A percentile compares a stretch with the other conserved stretches of the same genome.
Conservation (phyloP, 2,113 vertebrate species). For the Zosterops japonicus region DNA sequence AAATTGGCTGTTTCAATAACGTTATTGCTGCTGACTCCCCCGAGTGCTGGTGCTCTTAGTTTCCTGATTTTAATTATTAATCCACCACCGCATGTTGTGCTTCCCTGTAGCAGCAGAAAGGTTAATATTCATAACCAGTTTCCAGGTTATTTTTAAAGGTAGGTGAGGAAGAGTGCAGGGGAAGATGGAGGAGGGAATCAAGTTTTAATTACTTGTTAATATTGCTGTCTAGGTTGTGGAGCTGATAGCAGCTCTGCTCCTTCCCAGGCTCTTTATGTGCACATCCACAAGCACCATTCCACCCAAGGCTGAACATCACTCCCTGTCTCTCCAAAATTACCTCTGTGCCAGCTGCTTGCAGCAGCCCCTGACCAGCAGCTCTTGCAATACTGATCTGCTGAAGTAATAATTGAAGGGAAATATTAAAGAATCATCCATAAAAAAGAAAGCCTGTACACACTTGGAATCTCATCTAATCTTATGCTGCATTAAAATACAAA, state of each 20-base stretch:
- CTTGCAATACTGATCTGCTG: not conserved
- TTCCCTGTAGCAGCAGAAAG: constrained; percentile 23
- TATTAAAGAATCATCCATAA: not conserved
- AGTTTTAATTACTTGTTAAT: constrained; percentile 48
- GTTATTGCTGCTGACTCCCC: constrained; percentile 22
- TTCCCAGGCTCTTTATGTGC: not conserved
- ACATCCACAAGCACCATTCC: not conserved
- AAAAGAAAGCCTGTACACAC: not conserved
- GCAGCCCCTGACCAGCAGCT: not conserved
- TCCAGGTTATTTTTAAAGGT: constrained; percentile 16
- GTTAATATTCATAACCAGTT: constrained; percentile 28
- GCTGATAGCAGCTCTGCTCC: constrained; percentile 3
- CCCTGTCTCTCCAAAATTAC: not conserved
- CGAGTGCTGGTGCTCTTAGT: not conserved
- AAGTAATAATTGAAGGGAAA: not conserved
- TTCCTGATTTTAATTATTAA: constrained; percentile 58
- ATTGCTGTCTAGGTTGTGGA: not conserved
- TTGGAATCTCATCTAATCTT: not conserved
- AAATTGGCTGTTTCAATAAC: constrained; percentile 47
- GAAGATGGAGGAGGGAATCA: not conserved
- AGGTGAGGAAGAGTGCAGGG: not conserved
- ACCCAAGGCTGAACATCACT: not conserved
- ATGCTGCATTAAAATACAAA: not conserved
- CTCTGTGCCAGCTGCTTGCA: not conserved
- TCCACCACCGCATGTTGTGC: not conserved